Percentiles rank a stretch among this genome's conserved stretches.
These are phyloP conservation scores for Argyra leucocephala DNA, from an alignment of 2,888 invertebrate species.

Conservation along the genomic window DNA sequence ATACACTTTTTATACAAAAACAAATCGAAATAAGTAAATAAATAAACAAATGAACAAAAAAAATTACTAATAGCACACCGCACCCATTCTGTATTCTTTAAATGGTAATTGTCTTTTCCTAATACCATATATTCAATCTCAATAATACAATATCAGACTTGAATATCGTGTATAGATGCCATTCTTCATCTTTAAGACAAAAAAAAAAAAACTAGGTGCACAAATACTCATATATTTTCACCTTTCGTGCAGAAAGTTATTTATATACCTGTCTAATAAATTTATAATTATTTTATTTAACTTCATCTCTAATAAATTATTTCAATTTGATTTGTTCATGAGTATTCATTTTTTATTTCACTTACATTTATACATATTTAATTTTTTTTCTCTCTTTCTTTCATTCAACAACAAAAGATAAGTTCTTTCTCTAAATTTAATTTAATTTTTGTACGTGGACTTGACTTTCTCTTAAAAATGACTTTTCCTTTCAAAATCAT, in stretches of 20 bases:
- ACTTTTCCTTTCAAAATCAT: too few relatives aligned
- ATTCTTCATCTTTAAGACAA: not conserved
- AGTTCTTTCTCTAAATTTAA: too few relatives aligned
- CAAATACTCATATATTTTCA: not conserved
- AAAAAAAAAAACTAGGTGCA: not conserved
- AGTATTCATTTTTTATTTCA: not conserved
- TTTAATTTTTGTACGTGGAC: too few relatives aligned
- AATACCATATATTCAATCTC: not conserved
- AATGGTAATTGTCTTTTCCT: not conserved
- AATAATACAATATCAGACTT: not conserved
- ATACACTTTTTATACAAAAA: not conserved
- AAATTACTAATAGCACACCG: not conserved
- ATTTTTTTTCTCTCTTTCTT: too few relatives aligned
- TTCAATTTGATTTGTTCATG: not conserved
- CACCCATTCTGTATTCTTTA: not conserved
- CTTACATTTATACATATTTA: too few relatives aligned
- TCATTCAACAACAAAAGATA: too few relatives aligned
- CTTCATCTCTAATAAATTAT: not conserved
- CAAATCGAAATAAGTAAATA: not conserved
- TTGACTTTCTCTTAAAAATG: too few relatives aligned
- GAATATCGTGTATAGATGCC: not conserved
- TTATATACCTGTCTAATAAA: conserved; percentile 3
- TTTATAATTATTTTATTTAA: conserved; percentile 4
- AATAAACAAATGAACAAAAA: not conserved
- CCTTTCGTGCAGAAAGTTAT: conserved; percentile 1